These are phyloP conservation scores for Melanitta fusca DNA, from an alignment of 2,797 vertebrate species.

Conservation along the genomic window DNA sequence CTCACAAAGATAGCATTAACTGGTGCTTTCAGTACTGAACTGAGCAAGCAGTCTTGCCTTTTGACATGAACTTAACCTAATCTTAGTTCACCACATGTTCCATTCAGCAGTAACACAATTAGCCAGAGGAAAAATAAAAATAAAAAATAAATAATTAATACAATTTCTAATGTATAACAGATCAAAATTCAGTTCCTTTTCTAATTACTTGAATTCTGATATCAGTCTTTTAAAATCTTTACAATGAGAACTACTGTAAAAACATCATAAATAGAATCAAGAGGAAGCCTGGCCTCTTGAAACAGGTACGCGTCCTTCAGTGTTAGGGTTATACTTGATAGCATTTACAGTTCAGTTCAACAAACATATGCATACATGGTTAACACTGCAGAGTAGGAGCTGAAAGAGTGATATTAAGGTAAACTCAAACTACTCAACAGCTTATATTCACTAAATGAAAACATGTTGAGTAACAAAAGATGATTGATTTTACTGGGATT, in stretches of 20 bases:
- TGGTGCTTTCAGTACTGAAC: constrained; percentile 24
- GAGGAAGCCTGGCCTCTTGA: background rate
- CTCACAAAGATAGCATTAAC: constrained; percentile 11
- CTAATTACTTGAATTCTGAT: background rate
- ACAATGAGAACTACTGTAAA: background rate
- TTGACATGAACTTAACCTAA: background rate
- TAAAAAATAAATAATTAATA: background rate
- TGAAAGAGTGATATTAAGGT: background rate
- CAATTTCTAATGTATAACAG: constrained; percentile 5
- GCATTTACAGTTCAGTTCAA: background rate
- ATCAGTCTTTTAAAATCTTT: background rate
- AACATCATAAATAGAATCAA: background rate
- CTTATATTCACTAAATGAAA: constrained; percentile 26
- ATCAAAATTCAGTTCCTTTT: constrained; percentile 42
- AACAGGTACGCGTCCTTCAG: background rate
- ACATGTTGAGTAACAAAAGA: constrained; percentile 10
- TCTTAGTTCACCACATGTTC: background rate
- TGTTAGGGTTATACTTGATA: background rate
- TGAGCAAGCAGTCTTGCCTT: background rate
- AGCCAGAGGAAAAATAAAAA: background rate
- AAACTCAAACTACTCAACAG: background rate
- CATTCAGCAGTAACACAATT: background rate
- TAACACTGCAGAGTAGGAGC: background rate
- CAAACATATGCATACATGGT: background rate
- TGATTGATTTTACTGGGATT: constrained; percentile 17